phyloP scores from a whole-genome alignment of 2,797 vertebrate genomes.

The Avahi laniger region DNA sequence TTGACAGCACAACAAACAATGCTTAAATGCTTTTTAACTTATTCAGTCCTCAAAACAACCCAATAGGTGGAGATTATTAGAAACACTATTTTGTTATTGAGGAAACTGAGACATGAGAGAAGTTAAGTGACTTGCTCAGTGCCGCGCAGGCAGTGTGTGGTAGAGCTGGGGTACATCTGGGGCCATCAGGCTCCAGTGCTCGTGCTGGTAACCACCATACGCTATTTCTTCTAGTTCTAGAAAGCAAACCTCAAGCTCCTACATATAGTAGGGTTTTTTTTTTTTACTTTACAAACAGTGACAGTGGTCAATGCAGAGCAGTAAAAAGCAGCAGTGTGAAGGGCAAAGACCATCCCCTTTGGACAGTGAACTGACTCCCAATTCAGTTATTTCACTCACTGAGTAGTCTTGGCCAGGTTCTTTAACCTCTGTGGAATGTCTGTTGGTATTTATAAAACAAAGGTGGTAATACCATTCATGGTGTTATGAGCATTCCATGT shows the following conservation, averaged over 20 bases:
- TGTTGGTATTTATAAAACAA: neutral
- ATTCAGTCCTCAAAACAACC: neutral
- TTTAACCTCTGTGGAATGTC: neutral
- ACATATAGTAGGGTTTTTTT: neutral
- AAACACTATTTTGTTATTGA: neutral
- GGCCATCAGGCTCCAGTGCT: neutral
- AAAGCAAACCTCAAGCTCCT: neutral
- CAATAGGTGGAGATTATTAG: neutral
- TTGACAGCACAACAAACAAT: no score
- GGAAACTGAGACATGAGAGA: neutral
- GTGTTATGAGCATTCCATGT: neutral
- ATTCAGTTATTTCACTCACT: neutral
- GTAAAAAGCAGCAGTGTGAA: neutral
- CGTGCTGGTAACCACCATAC: no score
- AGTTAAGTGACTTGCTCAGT: neutral
- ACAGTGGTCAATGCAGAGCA: no score
- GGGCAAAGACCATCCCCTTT: neutral
- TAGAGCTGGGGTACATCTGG: neutral
- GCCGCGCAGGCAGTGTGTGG: accelerated
- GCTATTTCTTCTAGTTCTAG: neutral
- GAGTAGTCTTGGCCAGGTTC: neutral
- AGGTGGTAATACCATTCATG: accelerated
- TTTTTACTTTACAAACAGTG: neutral
- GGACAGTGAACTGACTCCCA: neutral
- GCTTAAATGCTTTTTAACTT: neutral